phyloP scores from a whole-genome alignment of 2,888 invertebrate genomes.

The Cheilosia pagana region DNA sequence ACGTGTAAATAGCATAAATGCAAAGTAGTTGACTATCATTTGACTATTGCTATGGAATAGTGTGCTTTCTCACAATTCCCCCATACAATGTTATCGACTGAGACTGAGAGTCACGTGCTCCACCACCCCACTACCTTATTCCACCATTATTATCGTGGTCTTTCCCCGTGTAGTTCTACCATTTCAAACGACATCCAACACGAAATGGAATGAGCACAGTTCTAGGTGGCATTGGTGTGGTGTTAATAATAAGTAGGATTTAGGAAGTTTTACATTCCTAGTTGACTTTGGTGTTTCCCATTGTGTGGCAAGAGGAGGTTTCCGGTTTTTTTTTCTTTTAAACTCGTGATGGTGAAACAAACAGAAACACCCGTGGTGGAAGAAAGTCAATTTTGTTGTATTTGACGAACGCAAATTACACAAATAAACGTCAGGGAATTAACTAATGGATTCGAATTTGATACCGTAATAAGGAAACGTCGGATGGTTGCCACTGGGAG shows the following conservation, averaged over 20 bases:
- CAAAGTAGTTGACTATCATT: slow-evolving; percentile 41
- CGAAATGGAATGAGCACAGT: slow-evolving; percentile 38
- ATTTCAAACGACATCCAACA: slow-evolving; percentile 50
- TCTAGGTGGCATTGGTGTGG: slow-evolving; percentile 42
- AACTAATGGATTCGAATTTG: slow-evolving; percentile 70
- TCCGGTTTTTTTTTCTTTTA: slow-evolving; percentile 32
- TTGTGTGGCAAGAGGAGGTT: slow-evolving; percentile 38
- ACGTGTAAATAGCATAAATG: slow-evolving; percentile 35
- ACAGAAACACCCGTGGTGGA: slow-evolving; percentile 64
- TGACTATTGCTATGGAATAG: slow-evolving; percentile 17
- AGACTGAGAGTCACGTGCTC: slow-evolving; percentile 67
- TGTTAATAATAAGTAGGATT: slow-evolving; percentile 69
- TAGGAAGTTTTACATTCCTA: slow-evolving; percentile 59
- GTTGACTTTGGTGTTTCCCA: slow-evolving; percentile 63
- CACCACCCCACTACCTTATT: slow-evolving; percentile 44
- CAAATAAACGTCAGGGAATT: slow-evolving; percentile 68
- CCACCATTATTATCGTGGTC: slow-evolving; percentile 41
- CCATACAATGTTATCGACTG: slow-evolving; percentile 39
- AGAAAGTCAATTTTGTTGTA: slow-evolving; percentile 68
- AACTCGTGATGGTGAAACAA: slow-evolving; percentile 70
- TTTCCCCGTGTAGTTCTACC: slow-evolving; percentile 37
- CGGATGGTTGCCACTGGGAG: slow-evolving; percentile 24
- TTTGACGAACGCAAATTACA: slow-evolving; percentile 63
- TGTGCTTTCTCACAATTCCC: slow-evolving; percentile 36
- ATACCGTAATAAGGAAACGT: slow-evolving; percentile 62